Base-by-base conservation (phyloP, 2,797 vertebrate species). In the Sebastes steindachneri region DNA sequence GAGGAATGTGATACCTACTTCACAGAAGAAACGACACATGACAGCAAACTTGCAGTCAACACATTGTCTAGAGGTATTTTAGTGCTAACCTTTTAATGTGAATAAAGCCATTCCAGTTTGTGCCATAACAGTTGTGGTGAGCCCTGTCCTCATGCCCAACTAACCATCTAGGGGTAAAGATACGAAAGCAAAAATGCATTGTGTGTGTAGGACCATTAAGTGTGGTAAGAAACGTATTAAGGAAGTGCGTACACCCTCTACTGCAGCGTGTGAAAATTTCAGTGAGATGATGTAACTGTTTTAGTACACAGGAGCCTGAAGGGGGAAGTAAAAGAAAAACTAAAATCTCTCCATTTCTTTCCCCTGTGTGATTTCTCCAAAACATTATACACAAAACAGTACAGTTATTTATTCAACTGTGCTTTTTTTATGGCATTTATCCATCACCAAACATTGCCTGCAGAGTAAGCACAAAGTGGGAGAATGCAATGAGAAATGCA, bases 251-350 rank as follows among this genome's bases (percentile, higher is more conserved):
- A 82, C 87, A 89, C 83, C 85, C 82, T 85, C 54, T 58, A 26
- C 76, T 69, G 74, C 84, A 79, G 81, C 14, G 37, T 91, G 89
- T 79, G 88, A 93, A 92, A 82, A 88, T 74, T 65, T 90, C 84
- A 88, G 41, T 21, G 33, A 60, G 77, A 89, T 92, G 85, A 94
- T 83, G 85, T 86, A 90, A 93, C 62, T 11, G 81, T 83, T 90
- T 89, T 57, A 83, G 76, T 83, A 82, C 67, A 76, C 4, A 86
- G 64, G 12, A 57, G 66, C 10, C 63, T 68, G 53, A 59, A 15
- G 83, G 68, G 21, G 21, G 37, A 17, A n/a, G 9, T 41, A n/a
- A 15, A 73, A 48, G 19, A 10, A 8, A 21, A 68, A 67, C 10
- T 57, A n/a, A 54, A 62, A 31, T 33, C 21, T 67, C 28, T 68